A percentile compares a stretch with the other conserved stretches of the same genome.
These are phyloP conservation scores for Antheraea pernyi DNA, from an alignment of 1,140 invertebrate species.

Conservation along the genomic window DNA sequence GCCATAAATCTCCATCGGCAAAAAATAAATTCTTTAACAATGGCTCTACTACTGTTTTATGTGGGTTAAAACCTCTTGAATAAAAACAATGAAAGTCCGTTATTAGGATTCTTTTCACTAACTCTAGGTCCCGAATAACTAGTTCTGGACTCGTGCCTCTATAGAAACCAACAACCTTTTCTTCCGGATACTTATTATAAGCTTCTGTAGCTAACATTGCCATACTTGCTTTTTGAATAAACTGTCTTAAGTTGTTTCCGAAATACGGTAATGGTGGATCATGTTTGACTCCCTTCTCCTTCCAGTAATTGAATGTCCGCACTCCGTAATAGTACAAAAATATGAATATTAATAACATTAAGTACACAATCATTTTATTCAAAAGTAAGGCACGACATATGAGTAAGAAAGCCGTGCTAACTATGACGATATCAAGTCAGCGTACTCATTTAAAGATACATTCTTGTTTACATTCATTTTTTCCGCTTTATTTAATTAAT, in stretches of 20 bases:
- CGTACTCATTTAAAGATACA: background rate
- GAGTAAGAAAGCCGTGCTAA: background rate
- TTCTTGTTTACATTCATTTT: too few species aligned
- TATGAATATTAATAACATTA: background rate
- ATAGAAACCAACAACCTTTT: conserved; percentile 57
- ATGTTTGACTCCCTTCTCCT: conserved; percentile 48
- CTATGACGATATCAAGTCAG: conserved; percentile 6
- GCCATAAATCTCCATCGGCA: conserved; percentile 80
- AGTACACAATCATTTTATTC: background rate
- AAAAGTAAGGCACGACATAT: background rate
- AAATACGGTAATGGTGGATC: conserved; percentile 46
- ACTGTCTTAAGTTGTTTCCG: conserved; percentile 50
- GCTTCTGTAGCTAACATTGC: conserved; percentile 45
- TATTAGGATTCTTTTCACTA: conserved; percentile 77
- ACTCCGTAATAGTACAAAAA: conserved; percentile 40
- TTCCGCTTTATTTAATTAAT: too few species aligned
- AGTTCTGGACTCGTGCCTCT: conserved; percentile 46
- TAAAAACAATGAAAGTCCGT: conserved; percentile 81
- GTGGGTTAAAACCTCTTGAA: conserved; percentile 61
- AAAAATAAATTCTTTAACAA: conserved; percentile 78
- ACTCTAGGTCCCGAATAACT: conserved; percentile 60
- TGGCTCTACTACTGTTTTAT: conserved; percentile 73
- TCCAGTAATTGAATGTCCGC: conserved; percentile 49
- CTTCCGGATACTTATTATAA: conserved; percentile 53
- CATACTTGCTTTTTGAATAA: conserved; percentile 46